Base-by-base conservation (phyloP, 2,797 vertebrate genomes). In the Echiichthys vipera region DNA sequence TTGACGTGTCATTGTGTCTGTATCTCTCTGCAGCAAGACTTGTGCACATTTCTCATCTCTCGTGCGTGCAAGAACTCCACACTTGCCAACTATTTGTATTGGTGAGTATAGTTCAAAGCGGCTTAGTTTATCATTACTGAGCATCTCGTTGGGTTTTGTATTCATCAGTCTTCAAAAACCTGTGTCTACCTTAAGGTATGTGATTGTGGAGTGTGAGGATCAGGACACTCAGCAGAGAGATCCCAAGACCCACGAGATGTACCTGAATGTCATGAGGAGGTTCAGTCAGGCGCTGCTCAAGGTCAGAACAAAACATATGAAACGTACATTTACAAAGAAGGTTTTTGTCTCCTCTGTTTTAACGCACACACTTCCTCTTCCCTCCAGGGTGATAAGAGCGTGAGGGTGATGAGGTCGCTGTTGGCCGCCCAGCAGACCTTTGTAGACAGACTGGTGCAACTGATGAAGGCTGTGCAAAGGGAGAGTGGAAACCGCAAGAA, bases 401-500 rank as follows among this genome's bases (percentile, higher is more conserved):
- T 99, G 89, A 90, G 97, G 88, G 96, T 99, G 88, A 99, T 99
- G 98, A 95, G 98, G 3, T 99, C 98, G 0, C 94, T 98, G 67
- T 74, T 99, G 84, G 98, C 98, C 0, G 94, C 97, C 22, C 98
- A 99, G 90, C 98, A 99, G 91, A 99, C 98, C 0, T 99, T 99
- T 83, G 98, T 99, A 3, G 96, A 99, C 90, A 88, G 96, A 9
- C 92, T 99, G 77, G 98, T 99, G 83, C 96, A 98, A 78, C 94
- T 99, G 62, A 99, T 99, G 98, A 99, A 99, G 73, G 98, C 98
- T 0, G 98, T 99, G 68, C 98, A 99, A 78, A 94, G 97, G 72
- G 98, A 99, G 91, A 99, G 97, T 5, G 98, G 98, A 5, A 99
- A 99, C 81, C 96, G 98, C 59, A 99, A 98, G 87, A 99, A 98